Conservation (phyloP, 1,140 invertebrate species). For the Drosophila prosaltans region DNA sequence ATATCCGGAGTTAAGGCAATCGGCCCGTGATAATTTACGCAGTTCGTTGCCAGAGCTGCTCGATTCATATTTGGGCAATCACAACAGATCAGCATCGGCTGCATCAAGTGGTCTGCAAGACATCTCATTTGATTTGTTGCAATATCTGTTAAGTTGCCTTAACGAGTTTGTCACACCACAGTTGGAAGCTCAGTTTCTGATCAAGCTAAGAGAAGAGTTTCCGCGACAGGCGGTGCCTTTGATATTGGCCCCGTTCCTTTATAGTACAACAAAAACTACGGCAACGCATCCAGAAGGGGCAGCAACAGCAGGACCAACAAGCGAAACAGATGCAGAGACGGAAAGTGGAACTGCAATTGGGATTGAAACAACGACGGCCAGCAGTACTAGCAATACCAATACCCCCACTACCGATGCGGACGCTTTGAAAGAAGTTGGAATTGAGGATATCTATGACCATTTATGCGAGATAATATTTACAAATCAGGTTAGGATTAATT, state of each 20-base stretch:
- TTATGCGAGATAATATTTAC: constrained; percentile 81
- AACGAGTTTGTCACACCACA: constrained; percentile 85
- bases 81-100: constrained; percentile 85
- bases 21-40: constrained; percentile 91
- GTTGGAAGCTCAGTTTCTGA: constrained; percentile 91
- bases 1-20: constrained; percentile 88
- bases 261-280: constrained; percentile 80
- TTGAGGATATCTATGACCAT: constrained; percentile 82
- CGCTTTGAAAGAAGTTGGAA: constrained; percentile 76
- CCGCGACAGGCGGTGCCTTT: constrained; percentile 93
- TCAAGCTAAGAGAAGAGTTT: constrained; percentile 92
- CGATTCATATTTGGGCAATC: constrained; percentile 91
- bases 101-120: constrained; percentile 93
- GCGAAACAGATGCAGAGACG: constrained; percentile 52
- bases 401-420: constrained; percentile 55
- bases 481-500: constrained; percentile 53
- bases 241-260: constrained; percentile 93
- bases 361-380: constrained; percentile 16
- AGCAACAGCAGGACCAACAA: constrained; percentile 69
- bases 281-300: constrained; percentile 32
- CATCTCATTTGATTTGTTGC: constrained; percentile 93
- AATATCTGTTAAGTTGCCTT: constrained; percentile 89
- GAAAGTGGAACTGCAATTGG: constrained; percentile 17
- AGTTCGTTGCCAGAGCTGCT: constrained; percentile 93
- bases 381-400: constrained; percentile 49